Evolutionary conservation across 2,888 invertebrate genomes (phyloP).

Genomic region (Pyrochroa serraticornis): DNA sequence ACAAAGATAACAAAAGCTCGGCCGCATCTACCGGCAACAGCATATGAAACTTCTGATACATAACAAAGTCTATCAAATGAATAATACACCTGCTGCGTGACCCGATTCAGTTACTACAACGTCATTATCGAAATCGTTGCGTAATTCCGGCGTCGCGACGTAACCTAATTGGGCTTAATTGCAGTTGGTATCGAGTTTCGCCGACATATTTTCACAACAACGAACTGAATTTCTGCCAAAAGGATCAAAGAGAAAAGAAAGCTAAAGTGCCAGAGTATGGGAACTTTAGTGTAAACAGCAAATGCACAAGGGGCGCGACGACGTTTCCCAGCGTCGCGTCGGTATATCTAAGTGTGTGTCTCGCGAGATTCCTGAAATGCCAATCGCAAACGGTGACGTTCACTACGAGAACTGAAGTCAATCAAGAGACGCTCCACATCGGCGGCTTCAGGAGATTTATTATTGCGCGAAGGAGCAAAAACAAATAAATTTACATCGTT

Average conservation of each 20-base stretch:
- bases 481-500: too few relatives aligned
- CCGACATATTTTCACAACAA: neutral
- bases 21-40: too few relatives aligned
- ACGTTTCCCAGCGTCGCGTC: constrained; percentile 6
- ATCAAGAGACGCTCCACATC: constrained; percentile 5
- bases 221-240: constrained; percentile 1
- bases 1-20: constrained; percentile 11
- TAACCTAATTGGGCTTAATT: too few relatives aligned
- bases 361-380: constrained; percentile 27
- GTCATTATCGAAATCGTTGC: too few relatives aligned
- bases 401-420: constrained; percentile 12
- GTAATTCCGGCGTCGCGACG: too few relatives aligned
- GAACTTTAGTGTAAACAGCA: constrained; percentile 26
- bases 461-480: neutral
- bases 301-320: constrained; percentile 13
- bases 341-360: constrained; percentile 17
- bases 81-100: neutral
- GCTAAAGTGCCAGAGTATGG: constrained; percentile 20
- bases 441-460: constrained; percentile 6
- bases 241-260: constrained; percentile 3
- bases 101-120: too few relatives aligned
- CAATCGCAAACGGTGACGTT: constrained; percentile 21
- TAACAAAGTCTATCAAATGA: constrained; percentile 17
- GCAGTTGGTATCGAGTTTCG: too few relatives aligned
- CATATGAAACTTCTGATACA: neutral